These are phyloP conservation scores for Oncorhynchus masou DNA, from an alignment of 2,113 vertebrate genomes.

Conservation along the genomic window DNA sequence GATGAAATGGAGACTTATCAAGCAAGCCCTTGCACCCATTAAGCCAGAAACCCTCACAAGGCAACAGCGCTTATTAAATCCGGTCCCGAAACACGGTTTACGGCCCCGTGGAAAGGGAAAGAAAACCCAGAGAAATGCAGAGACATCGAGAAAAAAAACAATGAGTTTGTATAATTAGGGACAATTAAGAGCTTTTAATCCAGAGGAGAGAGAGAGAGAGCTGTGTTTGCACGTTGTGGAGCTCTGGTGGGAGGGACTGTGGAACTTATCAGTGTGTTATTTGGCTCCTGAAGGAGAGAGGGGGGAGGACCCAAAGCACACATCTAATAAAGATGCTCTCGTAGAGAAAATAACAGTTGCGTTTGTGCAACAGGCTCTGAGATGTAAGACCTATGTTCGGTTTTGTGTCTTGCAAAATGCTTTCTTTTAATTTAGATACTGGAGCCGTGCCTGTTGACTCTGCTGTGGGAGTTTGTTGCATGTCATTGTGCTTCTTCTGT, in stretches of 20 bases:
- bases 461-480: not conserved
- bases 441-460: slow-evolving; percentile 6
- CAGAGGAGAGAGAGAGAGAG: slow-evolving; percentile 57
- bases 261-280: slow-evolving; percentile 64
- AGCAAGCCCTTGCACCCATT: slow-evolving; percentile 76
- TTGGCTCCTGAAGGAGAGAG: slow-evolving; percentile 67
- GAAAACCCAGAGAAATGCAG: slow-evolving; percentile 55
- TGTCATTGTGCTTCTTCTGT: not conserved
- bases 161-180: slow-evolving; percentile 79
- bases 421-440: slow-evolving; percentile 26
- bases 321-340: slow-evolving; percentile 74
- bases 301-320: slow-evolving; percentile 70
- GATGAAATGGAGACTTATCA: slow-evolving; percentile 82
- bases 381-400: too few relatives aligned
- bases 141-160: slow-evolving; percentile 72
- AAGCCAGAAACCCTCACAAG: slow-evolving; percentile 70
- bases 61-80: slow-evolving; percentile 70
- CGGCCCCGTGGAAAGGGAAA: slow-evolving; percentile 65
- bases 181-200: slow-evolving; percentile 77
- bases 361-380: slow-evolving; percentile 28
- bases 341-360: slow-evolving; percentile 63
- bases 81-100: slow-evolving; percentile 72
- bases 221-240: slow-evolving; percentile 50
- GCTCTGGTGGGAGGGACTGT: slow-evolving; percentile 57
- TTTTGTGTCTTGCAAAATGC: slow-evolving; percentile 22